These are phyloP conservation scores for Dysdera silvatica DNA, from an alignment of 1,140 invertebrate genomes.

Conservation along the genomic window DNA sequence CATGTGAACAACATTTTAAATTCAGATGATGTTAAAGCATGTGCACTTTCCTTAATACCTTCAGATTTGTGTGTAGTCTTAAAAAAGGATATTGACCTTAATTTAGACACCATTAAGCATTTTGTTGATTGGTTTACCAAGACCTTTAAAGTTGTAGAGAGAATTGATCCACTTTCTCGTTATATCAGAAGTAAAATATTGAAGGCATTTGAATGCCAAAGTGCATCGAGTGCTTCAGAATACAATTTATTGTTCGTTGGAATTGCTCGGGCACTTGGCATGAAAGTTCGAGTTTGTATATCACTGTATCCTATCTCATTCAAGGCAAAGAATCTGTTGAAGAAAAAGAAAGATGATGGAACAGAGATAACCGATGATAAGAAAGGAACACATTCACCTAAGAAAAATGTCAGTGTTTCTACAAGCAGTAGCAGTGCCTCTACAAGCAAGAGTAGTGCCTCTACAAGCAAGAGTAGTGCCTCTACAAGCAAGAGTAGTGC, in stretches of 20 bases:
- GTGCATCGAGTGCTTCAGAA: conserved; percentile 7
- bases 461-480: conserved; percentile 5
- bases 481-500: conserved; percentile 5
- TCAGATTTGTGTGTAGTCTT: conserved; percentile 30
- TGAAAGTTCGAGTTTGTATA: conserved; percentile 28
- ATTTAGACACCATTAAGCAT: conserved; percentile 66
- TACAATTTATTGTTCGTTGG: conserved; percentile 23
- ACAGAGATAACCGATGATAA: background rate
- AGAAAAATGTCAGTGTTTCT: conserved; percentile 10
- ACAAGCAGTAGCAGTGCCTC: background rate
- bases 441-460: conserved; percentile 5
- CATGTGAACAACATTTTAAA: conserved; percentile 65
- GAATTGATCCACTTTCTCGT: conserved; percentile 16
- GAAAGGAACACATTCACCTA: conserved; percentile 17
- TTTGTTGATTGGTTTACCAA: conserved; percentile 67
- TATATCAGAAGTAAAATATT: conserved; percentile 6
- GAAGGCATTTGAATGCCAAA: conserved; percentile 48
- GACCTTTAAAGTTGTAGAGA: conserved; percentile 47
- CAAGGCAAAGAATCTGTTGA: conserved; percentile 28
- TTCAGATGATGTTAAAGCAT: conserved; percentile 55
- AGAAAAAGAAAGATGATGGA: conserved; percentile 15
- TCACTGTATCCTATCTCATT: conserved; percentile 26
- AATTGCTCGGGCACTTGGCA: conserved; percentile 11
- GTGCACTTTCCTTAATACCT: conserved; percentile 64
- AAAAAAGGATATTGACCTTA: conserved; percentile 45